These are phyloP conservation scores for Tringa solitaria DNA, from an alignment of 2,113 vertebrate species.

Conservation along the genomic window DNA sequence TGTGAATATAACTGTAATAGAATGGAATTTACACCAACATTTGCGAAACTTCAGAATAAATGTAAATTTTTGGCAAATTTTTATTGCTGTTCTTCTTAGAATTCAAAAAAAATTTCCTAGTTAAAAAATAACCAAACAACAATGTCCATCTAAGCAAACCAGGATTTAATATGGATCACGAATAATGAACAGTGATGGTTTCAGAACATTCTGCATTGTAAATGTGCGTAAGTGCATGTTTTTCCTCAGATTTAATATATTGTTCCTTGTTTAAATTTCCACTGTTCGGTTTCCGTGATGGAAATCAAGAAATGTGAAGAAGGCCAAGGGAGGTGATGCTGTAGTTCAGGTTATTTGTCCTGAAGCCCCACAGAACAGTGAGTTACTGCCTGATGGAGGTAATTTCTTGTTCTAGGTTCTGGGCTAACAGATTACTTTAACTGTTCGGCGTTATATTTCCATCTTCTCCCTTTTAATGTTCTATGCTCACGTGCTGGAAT, in stretches of 20 bases:
- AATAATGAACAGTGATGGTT: background rate
- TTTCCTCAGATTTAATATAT: background rate
- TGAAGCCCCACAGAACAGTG: background rate
- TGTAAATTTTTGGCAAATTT: background rate
- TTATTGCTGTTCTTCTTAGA: background rate
- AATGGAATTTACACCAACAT: background rate
- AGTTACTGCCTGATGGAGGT: background rate
- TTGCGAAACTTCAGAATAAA: background rate
- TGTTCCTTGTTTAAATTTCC: background rate
- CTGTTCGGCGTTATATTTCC: background rate
- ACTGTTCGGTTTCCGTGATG: background rate
- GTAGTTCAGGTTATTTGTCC: background rate
- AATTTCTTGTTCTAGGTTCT: background rate
- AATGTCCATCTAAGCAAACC: background rate
- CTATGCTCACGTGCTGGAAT: background rate
- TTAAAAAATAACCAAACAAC: background rate
- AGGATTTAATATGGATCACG: background rate
- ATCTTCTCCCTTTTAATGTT: background rate
- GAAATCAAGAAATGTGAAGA: background rate
- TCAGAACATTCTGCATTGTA: background rate
- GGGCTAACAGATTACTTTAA: background rate
- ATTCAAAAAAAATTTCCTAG: background rate
- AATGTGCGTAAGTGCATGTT: background rate
- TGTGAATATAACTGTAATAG: background rate
- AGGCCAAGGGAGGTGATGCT: background rate